Percentiles rank a stretch among this genome's conserved stretches.
Evolutionary conservation across 2,797 vertebrate genomes (phyloP).

Genomic region (Acrossocheilus fasciatus): DNA sequence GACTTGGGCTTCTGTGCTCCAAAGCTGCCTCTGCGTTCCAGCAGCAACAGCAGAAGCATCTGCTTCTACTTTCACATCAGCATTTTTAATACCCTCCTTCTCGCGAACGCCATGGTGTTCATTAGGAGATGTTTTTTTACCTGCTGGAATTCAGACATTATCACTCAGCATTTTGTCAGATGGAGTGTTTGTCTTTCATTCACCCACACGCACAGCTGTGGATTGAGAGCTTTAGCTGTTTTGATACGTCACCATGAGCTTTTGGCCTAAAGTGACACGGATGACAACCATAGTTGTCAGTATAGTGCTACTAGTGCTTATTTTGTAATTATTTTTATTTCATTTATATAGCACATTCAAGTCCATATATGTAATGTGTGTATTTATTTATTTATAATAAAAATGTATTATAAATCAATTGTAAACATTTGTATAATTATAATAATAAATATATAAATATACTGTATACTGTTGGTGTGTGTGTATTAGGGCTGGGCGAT

Average conservation of each 20-base stretch:
- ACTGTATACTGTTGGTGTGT: neutral
- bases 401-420: neutral
- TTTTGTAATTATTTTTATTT: neutral
- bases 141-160: neutral
- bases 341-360: neutral
- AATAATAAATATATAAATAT: neutral
- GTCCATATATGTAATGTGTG: neutral
- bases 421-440: neutral
- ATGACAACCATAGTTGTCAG: neutral
- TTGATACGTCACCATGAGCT: neutral
- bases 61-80: conserved; percentile 40
- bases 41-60: conserved; percentile 20
- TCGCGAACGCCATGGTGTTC: neutral
- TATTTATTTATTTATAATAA: neutral
- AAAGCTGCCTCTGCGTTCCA: neutral
- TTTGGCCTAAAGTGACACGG: conserved; percentile 1
- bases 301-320: neutral
- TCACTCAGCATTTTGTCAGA: neutral
- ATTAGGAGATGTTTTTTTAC: conserved; percentile 2
- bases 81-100: conserved; percentile 17
- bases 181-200: neutral
- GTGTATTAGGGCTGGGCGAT: too few species aligned
- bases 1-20: conserved; percentile 20
- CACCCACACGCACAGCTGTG: neutral
- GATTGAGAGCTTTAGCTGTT: conserved; percentile 7